A percentile compares a stretch with the other conserved stretches of the same genome.
Evolutionary conservation across 2,797 vertebrate genomes (phyloP).

Genomic region (Eulemur mongoz): DNA sequence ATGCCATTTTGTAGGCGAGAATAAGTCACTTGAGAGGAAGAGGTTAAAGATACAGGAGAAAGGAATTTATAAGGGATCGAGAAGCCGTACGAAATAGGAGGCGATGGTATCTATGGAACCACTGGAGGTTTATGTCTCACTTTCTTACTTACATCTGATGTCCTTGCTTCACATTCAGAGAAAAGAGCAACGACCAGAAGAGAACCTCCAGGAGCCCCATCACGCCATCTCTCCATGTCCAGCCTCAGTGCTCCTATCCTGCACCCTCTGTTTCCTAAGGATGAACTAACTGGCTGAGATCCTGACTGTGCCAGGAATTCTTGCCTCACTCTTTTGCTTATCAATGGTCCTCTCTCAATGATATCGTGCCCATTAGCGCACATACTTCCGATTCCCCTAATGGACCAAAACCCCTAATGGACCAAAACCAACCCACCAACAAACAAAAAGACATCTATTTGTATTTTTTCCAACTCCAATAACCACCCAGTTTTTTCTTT

Average conservation of each 20-base stretch:
- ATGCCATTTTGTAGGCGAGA: background rate
- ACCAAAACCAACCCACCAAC: background rate
- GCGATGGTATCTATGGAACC: rapidly evolving
- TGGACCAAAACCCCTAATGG: background rate
- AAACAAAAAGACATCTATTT: background rate
- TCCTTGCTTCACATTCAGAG: background rate
- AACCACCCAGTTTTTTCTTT: background rate
- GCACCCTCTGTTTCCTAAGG: background rate
- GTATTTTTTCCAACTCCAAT: rapidly evolving
- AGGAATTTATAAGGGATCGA: no score
- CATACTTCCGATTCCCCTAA: background rate
- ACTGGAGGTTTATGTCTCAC: no score
- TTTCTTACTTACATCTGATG: no score
- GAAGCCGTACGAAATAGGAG: background rate
- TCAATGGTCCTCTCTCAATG: no score
- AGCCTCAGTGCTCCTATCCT: no score
- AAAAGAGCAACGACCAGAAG: background rate
- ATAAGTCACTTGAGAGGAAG: no score
- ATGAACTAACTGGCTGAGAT: no score
- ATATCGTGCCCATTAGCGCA: rapidly evolving
- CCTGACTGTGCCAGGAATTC: no score
- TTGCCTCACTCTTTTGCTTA: background rate
- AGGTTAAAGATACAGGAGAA: background rate
- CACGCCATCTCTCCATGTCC: rapidly evolving
- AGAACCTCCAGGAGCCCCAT: rapidly evolving